Evolutionary conservation across 2,797 vertebrate species (phyloP).

Genomic region (Tapera naevia): DNA sequence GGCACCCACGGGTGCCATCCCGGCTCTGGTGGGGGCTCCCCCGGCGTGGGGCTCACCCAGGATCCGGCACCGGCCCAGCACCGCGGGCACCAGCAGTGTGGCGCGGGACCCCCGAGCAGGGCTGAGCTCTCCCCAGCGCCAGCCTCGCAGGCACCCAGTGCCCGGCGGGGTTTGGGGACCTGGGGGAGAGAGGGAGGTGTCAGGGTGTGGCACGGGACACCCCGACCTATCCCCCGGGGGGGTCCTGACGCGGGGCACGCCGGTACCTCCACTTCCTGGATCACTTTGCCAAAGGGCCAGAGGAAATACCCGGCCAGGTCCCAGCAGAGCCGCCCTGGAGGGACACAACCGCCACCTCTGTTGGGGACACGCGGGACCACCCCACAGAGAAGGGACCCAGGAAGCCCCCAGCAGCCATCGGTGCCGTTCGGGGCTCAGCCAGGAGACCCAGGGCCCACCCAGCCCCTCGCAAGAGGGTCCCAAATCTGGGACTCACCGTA

Average conservation of each 20-base stretch:
- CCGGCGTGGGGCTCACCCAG: conserved; percentile 75
- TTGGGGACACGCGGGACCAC: fast-evolving
- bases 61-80: conserved; percentile 6
- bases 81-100: background rate
- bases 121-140: conserved; percentile 54
- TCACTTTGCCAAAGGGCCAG: conserved; percentile 87
- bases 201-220: fast-evolving
- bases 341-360: fast-evolving
- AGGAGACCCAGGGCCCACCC: background rate
- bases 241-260: fast-evolving
- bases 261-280: conserved; percentile 72
- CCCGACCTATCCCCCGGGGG: background rate
- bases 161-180: background rate
- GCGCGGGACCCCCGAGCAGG: conserved; percentile 48
- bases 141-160: conserved; percentile 6
- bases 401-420: fast-evolving
- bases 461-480: fast-evolving
- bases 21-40: fast-evolving
- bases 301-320: conserved; percentile 82
- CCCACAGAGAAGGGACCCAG: fast-evolving
- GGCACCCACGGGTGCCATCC: background rate
- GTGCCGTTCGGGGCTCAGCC: background rate
- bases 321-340: conserved; percentile 79
- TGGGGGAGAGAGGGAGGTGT: background rate
- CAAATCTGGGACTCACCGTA: conserved; percentile 75